phyloP scores from a whole-genome alignment of 2,888 invertebrate genomes.

The Hedychridium roseum region DNA sequence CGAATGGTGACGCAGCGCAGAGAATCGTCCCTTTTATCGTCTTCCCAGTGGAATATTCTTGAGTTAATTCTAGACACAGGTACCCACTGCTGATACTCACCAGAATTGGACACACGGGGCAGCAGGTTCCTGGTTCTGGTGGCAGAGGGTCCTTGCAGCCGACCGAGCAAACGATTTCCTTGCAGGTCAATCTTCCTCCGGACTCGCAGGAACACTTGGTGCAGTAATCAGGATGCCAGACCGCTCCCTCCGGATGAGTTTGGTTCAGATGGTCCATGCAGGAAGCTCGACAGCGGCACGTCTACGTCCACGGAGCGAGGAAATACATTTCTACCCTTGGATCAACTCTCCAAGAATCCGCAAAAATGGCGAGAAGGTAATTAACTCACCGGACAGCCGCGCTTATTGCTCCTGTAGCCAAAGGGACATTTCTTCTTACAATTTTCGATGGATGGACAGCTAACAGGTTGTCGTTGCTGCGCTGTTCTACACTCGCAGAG shows the following conservation, averaged over 20 bases:
- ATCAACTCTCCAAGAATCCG: too few species aligned
- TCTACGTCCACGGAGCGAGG: slow-evolving; percentile 35
- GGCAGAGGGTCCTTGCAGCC: slow-evolving; percentile 52
- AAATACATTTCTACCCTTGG: slow-evolving; percentile 9
- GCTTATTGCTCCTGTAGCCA: slow-evolving; percentile 53
- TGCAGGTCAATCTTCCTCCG: slow-evolving; percentile 52
- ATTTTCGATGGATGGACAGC: slow-evolving; percentile 41
- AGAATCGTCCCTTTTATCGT: too few species aligned
- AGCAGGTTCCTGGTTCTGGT: slow-evolving; percentile 51
- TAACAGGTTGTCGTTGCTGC: too few species aligned
- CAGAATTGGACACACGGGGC: slow-evolving; percentile 53
- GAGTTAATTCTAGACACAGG: too few species aligned
- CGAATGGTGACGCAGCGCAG: too few species aligned
- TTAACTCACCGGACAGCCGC: slow-evolving; percentile 52
- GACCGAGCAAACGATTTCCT: slow-evolving; percentile 54
- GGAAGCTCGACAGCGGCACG: slow-evolving; percentile 51
- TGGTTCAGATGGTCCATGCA: slow-evolving; percentile 53
- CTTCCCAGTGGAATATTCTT: too few species aligned
- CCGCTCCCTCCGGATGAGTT: slow-evolving; percentile 52
- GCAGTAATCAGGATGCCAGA: slow-evolving; percentile 54
- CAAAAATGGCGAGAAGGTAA: not conserved
- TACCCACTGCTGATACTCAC: slow-evolving; percentile 43
- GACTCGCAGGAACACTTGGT: slow-evolving; percentile 52
- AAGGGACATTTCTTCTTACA: slow-evolving; percentile 53
- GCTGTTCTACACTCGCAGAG: slow-evolving; percentile 52